Percentiles rank a stretch among this genome's conserved stretches.
phyloP scores from a whole-genome alignment of 2,888 invertebrate species.

The Metopia argyrocephala region DNA sequence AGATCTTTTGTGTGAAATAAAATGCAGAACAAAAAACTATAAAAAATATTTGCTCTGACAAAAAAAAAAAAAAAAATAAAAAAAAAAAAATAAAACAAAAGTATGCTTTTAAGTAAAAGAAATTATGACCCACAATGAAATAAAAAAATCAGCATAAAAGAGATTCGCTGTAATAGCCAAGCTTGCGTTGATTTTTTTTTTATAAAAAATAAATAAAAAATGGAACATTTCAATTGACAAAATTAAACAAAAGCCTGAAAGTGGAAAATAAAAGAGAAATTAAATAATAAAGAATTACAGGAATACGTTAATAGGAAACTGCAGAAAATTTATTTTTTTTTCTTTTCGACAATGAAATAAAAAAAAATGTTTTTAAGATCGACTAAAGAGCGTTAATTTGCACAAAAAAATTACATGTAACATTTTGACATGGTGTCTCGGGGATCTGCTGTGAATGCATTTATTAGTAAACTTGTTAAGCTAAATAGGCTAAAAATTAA shows the following conservation, averaged over 20 bases:
- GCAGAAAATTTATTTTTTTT: background rate
- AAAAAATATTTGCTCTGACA: background rate
- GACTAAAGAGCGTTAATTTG: no score
- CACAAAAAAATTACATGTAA: no score
- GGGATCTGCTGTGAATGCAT: no score
- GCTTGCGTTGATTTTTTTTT: background rate
- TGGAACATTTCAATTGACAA: conserved; percentile 49
- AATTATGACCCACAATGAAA: background rate
- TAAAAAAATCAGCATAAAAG: background rate
- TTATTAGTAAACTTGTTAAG: no score
- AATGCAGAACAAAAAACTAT: background rate
- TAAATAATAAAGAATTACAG: background rate
- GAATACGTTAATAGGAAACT: background rate
- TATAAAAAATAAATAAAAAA: background rate
- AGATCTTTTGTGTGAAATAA: background rate
- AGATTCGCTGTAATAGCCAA: background rate
- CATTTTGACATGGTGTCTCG: no score
- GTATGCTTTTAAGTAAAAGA: background rate
- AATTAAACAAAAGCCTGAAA: conserved; percentile 28
- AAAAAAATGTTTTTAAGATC: no score
- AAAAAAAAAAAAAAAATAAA: background rate
- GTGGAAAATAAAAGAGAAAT: no score
- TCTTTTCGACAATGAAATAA: no score
- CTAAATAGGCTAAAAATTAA: no score
- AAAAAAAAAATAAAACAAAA: background rate